These are phyloP conservation scores for Cyclura pinguis DNA, from an alignment of 2,797 vertebrate genomes.

Conservation along the genomic window DNA sequence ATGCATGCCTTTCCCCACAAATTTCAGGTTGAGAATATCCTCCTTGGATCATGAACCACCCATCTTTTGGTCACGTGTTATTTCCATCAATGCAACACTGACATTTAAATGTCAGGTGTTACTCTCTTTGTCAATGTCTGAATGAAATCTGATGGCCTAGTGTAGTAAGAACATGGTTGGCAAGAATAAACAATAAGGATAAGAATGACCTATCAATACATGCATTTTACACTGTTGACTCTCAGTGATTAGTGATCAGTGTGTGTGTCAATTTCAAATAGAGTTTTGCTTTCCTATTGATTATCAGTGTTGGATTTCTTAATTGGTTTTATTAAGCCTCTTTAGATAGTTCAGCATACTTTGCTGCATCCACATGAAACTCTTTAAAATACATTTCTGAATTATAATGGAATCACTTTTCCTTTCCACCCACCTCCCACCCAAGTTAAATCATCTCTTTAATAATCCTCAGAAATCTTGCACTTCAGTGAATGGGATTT, in stretches of 20 bases:
- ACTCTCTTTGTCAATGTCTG: neutral
- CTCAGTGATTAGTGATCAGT: neutral
- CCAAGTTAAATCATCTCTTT: neutral
- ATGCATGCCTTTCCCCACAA: too few species aligned
- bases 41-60: too few species aligned
- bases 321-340: neutral
- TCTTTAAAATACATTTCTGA: neutral
- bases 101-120: neutral
- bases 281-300: neutral
- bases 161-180: neutral
- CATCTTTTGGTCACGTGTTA: neutral
- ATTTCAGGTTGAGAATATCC: too few species aligned
- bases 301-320: neutral
- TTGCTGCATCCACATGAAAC: slow-evolving; percentile 7
- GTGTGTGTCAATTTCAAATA: neutral
- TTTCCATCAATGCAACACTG: neutral
- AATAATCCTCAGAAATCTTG: slow-evolving; percentile 2
- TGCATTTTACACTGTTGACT: neutral
- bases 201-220: neutral
- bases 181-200: neutral
- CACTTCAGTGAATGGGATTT: neutral
- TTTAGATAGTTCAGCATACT: slow-evolving; percentile 2
- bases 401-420: neutral
- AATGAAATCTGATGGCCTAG: neutral
- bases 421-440: neutral